phyloP scores from a whole-genome alignment of 2,888 invertebrate species.

The Microdon myrmicae region DNA sequence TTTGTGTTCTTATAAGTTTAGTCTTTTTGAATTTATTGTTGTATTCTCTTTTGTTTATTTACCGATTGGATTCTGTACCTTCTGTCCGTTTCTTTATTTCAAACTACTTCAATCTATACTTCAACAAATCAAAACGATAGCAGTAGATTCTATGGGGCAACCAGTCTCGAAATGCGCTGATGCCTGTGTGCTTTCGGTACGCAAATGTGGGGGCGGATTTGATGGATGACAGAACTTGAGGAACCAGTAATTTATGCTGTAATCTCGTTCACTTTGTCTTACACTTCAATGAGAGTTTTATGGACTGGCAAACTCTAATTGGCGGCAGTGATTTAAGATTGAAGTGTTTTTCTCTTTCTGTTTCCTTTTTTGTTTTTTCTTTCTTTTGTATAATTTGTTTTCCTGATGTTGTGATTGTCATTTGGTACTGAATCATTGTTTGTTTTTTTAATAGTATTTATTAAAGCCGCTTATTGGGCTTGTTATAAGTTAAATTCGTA shows the following conservation, averaged over 20 bases:
- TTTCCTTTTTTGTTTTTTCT: not conserved
- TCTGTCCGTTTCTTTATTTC: conserved; percentile 2
- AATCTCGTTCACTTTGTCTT: conserved; percentile 52
- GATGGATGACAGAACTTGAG: conserved; percentile 51
- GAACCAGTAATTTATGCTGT: conserved; percentile 53
- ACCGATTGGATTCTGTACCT: conserved; percentile 9
- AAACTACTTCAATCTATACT: conserved; percentile 23
- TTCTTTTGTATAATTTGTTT: no score
- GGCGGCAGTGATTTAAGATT: conserved; percentile 48
- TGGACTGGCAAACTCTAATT: conserved; percentile 52
- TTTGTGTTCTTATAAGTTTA: conserved; percentile 24
- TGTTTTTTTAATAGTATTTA: no score
- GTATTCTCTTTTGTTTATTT: conserved; percentile 12
- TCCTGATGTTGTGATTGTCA: no score
- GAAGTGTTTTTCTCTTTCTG: conserved; percentile 21
- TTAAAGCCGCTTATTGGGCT: no score
- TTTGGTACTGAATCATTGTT: no score
- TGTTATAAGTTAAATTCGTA: no score
- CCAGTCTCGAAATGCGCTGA: conserved; percentile 8
- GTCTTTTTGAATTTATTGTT: conserved; percentile 20
- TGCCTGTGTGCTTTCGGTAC: conserved; percentile 22
- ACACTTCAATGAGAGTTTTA: conserved; percentile 52
- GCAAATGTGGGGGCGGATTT: conserved; percentile 51
- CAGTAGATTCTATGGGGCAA: conserved; percentile 19
- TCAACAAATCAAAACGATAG: conserved; percentile 35